Conservation (phyloP, 2,113 vertebrate genomes). For the Ammodytes dubius region DNA sequence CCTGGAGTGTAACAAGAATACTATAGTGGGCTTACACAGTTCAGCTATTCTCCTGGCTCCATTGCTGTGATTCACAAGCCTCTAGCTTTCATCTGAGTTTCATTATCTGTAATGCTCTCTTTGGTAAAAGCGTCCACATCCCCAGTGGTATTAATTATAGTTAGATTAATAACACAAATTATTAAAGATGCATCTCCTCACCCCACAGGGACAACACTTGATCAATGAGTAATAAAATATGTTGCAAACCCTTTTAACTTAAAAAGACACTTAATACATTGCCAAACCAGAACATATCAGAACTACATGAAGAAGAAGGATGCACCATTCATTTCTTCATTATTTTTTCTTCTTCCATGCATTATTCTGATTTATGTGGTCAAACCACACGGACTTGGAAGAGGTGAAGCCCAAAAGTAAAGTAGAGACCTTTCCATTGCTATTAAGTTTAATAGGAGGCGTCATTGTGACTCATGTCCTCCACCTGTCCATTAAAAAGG, state of each 20-base stretch:
- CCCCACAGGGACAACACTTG: neutral
- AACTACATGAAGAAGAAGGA: neutral
- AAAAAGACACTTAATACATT: neutral
- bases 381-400: neutral
- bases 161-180: neutral
- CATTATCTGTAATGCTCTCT: neutral
- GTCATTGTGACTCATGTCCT: slow-evolving; percentile 31
- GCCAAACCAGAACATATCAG: neutral
- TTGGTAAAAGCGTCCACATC: neutral
- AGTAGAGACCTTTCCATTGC: neutral
- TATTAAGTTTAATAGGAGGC: slow-evolving; percentile 12
- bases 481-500: neutral
- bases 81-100: neutral
- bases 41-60: neutral
- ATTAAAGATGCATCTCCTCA: slow-evolving; percentile 1
- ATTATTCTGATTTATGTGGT: neutral
- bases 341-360: neutral
- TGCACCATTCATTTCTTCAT: neutral
- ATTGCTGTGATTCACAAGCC: neutral
- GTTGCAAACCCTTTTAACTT: neutral
- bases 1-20: neutral
- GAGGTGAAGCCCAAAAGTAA: neutral
- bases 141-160: neutral
- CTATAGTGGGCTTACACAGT: neutral
- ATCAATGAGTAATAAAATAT: slow-evolving; percentile 21